These are phyloP conservation scores for Hippocampus zosterae DNA, from an alignment of 2,113 vertebrate genomes.

Conservation along the genomic window DNA sequence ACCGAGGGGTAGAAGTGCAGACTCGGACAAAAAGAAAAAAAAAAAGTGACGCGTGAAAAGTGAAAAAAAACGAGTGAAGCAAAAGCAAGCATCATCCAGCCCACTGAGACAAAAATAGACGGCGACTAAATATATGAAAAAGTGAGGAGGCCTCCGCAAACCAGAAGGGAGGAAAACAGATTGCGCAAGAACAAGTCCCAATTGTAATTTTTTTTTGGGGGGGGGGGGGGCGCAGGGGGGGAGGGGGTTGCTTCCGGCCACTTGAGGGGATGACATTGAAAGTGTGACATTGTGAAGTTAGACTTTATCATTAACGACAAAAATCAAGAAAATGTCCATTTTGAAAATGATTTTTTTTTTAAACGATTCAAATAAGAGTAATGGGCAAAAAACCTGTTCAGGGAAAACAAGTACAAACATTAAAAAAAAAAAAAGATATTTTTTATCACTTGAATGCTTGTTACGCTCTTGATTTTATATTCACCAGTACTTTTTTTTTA, in stretches of 20 bases:
- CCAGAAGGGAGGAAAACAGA: conserved; percentile 6
- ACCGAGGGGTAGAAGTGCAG: conserved; percentile 15
- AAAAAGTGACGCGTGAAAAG: no score
- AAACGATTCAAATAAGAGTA: no score
- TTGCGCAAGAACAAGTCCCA: not conserved
- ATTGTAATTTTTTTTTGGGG: not conserved
- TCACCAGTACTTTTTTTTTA: no score
- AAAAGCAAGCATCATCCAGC: conserved; percentile 6
- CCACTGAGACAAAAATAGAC: conserved; percentile 6
- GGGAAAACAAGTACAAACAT: no score
- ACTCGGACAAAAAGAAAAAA: conserved; percentile 16
- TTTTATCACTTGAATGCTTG: no score
- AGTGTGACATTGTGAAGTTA: not conserved
- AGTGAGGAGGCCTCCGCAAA: not conserved
- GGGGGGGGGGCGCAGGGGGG: no score
- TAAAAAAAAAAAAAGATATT: no score
- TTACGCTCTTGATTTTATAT: no score
- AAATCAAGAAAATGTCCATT: not conserved
- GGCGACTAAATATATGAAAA: not conserved
- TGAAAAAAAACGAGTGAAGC: conserved; percentile 6
- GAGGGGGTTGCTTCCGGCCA: not conserved
- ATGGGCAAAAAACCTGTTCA: no score
- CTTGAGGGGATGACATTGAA: not conserved
- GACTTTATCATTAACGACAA: not conserved
- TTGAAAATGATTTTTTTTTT: no score